These are phyloP conservation scores for Diachasmimorpha longicaudata DNA, from an alignment of 1,140 invertebrate species.

Conservation along the genomic window DNA sequence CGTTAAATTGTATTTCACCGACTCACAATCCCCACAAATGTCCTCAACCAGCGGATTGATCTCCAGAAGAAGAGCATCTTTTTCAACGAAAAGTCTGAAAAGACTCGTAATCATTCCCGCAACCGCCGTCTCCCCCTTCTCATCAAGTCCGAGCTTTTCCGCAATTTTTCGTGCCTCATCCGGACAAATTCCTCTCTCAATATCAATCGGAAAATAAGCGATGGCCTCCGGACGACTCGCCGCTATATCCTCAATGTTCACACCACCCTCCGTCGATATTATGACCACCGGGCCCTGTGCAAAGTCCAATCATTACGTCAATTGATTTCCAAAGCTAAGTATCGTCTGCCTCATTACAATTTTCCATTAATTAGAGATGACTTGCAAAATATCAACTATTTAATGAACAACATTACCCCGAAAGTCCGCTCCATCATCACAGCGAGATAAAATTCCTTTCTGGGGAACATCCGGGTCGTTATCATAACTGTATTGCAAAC, in stretches of 20 bases:
- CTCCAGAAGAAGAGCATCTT: constrained; percentile 94
- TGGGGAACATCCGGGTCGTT: constrained; percentile 92
- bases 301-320: constrained; percentile 15
- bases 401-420: constrained; percentile 68
- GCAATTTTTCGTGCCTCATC: constrained; percentile 80
- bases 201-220: constrained; percentile 90
- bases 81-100: constrained; percentile 88
- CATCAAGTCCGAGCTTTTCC: constrained; percentile 78
- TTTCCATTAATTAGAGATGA: not conserved
- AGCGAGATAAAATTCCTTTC: constrained; percentile 95
- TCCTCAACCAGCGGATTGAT: constrained; percentile 98
- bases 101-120: constrained; percentile 83
- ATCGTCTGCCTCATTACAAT: not conserved
- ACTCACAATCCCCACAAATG: constrained; percentile 80
- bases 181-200: constrained; percentile 78
- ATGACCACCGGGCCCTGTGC: constrained; percentile 92
- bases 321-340: not conserved
- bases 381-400: not conserved
- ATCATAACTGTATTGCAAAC: constrained; percentile 97
- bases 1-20: too few species aligned
- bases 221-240: constrained; percentile 91
- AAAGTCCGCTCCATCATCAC: constrained; percentile 97
- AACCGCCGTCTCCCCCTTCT: constrained; percentile 74
- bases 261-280: constrained; percentile 93
- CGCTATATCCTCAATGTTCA: constrained; percentile 97